Base-by-base conservation (phyloP, 2,113 vertebrate species). In the Chaenocephalus aceratus region DNA sequence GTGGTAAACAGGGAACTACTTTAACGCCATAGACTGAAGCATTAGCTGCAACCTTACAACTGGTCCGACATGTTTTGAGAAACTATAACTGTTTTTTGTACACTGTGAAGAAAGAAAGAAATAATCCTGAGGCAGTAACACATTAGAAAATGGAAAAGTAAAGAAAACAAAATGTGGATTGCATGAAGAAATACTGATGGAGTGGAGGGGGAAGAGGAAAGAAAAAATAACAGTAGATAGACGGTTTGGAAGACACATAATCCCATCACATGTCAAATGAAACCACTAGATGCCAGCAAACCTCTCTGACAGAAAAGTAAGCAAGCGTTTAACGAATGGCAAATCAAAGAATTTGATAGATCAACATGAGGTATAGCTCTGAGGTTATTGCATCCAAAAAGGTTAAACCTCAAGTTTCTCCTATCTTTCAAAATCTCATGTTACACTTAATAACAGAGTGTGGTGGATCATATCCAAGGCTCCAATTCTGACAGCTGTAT, bases 281-380 rank as follows among this genome's bases (percentile, higher is more conserved):
- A 30, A 45, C 18, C 80, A 57, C 48, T 18, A 62, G 81, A 44
- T 72, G 75, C 69, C 69, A 68, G 75, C 69, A 83, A 9, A 72
- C 12, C 14, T 66, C 26, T 51, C 16, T 41, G 6, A 41, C 36
- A 41, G 6, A 21, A n/a, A 68, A 68, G 49, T 48, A 36, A 36
- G 26, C 0, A 4, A 56, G 36, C 10, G 51, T 15, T 68, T 10
- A 15, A 54, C 66, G 12, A 13, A 11, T 23, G 6, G 46, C 46
- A 18, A 21, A 53, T 53, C 49, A 36, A 18, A 46, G 11, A 21
- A 9, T 46, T n/a, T 11, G 14, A 9, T 0, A n/a, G 54, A 34
- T 67, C 54, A 58, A 41, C 74, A 66, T 63, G 18, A 66, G 73
- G 61, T 18, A 21, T 21, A 16, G 34, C n/a, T 23, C 30, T 41